A percentile compares a stretch with the other conserved stretches of the same genome.
These are phyloP conservation scores for Dipodomys merriami DNA, from an alignment of 2,113 vertebrate genomes.

Conservation along the genomic window DNA sequence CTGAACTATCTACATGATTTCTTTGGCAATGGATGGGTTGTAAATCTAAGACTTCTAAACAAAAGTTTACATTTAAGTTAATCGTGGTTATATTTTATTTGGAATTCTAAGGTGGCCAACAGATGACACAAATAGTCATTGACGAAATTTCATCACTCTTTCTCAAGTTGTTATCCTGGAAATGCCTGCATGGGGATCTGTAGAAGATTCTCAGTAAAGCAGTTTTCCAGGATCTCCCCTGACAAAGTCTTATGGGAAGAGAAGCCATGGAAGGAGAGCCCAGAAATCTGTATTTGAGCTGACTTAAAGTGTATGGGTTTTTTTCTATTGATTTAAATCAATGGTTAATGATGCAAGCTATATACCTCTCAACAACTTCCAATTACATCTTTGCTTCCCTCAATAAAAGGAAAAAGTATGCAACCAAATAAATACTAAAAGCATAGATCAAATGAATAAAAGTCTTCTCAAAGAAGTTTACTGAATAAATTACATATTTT, in stretches of 20 bases:
- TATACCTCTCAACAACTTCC: background rate
- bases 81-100: background rate
- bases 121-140: background rate
- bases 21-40: too few relatives aligned
- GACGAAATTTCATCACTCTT: background rate
- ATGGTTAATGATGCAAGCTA: background rate
- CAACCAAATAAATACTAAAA: background rate
- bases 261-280: background rate
- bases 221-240: background rate
- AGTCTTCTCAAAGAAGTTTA: background rate
- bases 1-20: too few relatives aligned
- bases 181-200: background rate
- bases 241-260: background rate
- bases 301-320: too few relatives aligned
- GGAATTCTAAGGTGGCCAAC: background rate
- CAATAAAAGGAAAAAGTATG: conserved; percentile 38
- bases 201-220: background rate
- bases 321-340: background rate
- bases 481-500: conserved; percentile 14
- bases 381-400: background rate
- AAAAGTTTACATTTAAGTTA: background rate
- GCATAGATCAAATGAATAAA: background rate
- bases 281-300: background rate
- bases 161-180: background rate
- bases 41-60: too few relatives aligned